Base-by-base conservation (phyloP, 2,113 vertebrate species). In the Clarias macrocephalus region DNA sequence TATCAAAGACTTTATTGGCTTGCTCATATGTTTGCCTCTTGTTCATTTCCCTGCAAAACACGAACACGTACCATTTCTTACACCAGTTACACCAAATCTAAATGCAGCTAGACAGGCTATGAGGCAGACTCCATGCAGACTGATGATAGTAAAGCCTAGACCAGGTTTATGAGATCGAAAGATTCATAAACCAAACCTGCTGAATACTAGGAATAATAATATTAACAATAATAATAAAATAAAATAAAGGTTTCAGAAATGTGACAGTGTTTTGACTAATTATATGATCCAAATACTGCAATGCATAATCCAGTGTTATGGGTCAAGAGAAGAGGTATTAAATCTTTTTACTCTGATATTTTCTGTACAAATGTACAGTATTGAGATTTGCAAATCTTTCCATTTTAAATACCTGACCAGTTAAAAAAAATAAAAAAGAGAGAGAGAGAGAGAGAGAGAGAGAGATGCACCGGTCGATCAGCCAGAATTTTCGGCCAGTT, bases 1-100 rank as follows among this genome's bases (percentile, higher is more conserved):
- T 99, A 94, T 99, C 98, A 92, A 96, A 99, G 89, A 99, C 96
- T 96, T 99, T 99, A 94, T 96, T 97, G 92, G 98, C 98, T 94
- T 99, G 98, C 88, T 99, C 98, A 0, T 98, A 99, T 0, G 97
- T 99, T 96, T 99, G 98, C 91, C 98, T 94, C 94, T 99, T 96
- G 92, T 99, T 99, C 97, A 99, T 96, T 94, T 99, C 98, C 98
- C 98, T 99, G 93, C 65, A 93, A 66, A 0, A 19, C 4, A 93
- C 8, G 63, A 33, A 4, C 33, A n/a, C 2, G 21, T 6, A 15
- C 10, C 60, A n/a, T 65, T 23, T 88, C 19, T 52, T 75, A 76
- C 21, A 13, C 21, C 48, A 8, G 7, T 48, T 48, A 48, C 7
- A 8, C 48, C 48, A 48, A 48, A 48, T 48, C 42, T 52, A 73